phyloP scores from a whole-genome alignment of 2,797 vertebrate genomes.

The Lutjanus argentimaculatus region DNA sequence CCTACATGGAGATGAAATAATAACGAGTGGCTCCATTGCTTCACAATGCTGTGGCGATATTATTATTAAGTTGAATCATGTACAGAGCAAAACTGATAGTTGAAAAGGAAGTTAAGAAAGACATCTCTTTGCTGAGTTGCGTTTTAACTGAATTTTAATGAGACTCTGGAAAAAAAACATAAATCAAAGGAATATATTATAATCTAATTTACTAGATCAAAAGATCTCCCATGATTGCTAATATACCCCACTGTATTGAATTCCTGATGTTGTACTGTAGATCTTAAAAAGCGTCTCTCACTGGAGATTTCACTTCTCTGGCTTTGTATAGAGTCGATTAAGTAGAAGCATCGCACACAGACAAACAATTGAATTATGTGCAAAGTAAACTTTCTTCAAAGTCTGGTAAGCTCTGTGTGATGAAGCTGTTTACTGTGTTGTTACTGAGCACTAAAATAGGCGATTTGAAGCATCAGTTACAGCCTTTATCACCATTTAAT shows the following conservation, averaged over 20 bases:
- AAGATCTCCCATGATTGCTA: constrained; percentile 83
- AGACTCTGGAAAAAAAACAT: constrained; percentile 69
- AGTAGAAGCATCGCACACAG: constrained; percentile 52
- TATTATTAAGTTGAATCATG: constrained; percentile 36
- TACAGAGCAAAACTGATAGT: constrained; percentile 47
- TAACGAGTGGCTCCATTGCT: not conserved
- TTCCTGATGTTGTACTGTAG: constrained; percentile 75
- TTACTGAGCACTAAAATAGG: constrained; percentile 33
- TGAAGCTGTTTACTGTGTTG: constrained; percentile 32
- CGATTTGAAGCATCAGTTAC: constrained; percentile 29
- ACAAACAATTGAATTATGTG: constrained; percentile 69
- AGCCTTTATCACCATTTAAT: constrained; percentile 49
- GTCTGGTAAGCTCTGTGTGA: constrained; percentile 45
- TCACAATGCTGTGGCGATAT: not conserved
- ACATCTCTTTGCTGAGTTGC: constrained; percentile 83
- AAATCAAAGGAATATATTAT: constrained; percentile 88
- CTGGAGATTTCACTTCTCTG: constrained; percentile 69
- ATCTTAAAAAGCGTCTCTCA: constrained; percentile 77
- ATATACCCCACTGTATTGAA: constrained; percentile 81
- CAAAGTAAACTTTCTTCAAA: constrained; percentile 76
- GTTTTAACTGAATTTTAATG: constrained; percentile 83
- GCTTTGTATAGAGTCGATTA: constrained; percentile 65
- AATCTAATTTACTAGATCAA: constrained; percentile 87
- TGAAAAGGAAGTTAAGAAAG: constrained; percentile 77
- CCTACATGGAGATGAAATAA: not conserved